phyloP scores from a whole-genome alignment of 1,140 invertebrate genomes.

The Leptinotarsa undecemlineata region DNA sequence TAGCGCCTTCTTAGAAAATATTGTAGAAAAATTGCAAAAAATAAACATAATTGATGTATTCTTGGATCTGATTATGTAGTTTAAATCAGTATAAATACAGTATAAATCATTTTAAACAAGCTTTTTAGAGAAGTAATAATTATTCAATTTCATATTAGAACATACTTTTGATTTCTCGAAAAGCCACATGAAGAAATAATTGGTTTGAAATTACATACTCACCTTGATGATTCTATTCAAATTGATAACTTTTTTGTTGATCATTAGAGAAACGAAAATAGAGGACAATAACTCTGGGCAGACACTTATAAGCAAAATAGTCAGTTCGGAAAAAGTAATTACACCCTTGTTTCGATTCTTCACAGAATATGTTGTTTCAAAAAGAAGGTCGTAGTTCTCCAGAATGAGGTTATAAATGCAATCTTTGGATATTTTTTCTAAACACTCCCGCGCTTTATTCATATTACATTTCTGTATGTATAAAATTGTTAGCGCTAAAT shows the following conservation, averaged over 20 bases:
- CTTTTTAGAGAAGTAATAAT: too few relatives aligned
- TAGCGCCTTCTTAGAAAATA: too few relatives aligned
- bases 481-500: slow-evolving; percentile 59
- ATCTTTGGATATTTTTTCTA: slow-evolving; percentile 55
- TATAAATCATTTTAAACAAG: too few relatives aligned
- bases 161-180: too few relatives aligned
- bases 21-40: too few relatives aligned
- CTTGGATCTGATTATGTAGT: too few relatives aligned
- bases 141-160: too few relatives aligned
- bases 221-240: slow-evolving; percentile 62
- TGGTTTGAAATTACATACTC: slow-evolving; percentile 19
- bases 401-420: slow-evolving; percentile 54
- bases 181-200: too few relatives aligned
- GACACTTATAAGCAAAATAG: slow-evolving; percentile 58
- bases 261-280: slow-evolving; percentile 56
- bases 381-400: slow-evolving; percentile 60
- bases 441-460: slow-evolving; percentile 55
- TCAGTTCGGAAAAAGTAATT: slow-evolving; percentile 62
- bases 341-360: slow-evolving; percentile 53
- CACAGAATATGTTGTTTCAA: slow-evolving; percentile 54
- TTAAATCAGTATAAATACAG: too few relatives aligned
- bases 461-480: slow-evolving; percentile 61
- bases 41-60: too few relatives aligned
- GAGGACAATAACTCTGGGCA: slow-evolving; percentile 57
- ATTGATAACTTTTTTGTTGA: slow-evolving; percentile 55